These are phyloP conservation scores for Drosophila sp. DNA, from an alignment of 1,140 invertebrate species.

Conservation along the genomic window DNA sequence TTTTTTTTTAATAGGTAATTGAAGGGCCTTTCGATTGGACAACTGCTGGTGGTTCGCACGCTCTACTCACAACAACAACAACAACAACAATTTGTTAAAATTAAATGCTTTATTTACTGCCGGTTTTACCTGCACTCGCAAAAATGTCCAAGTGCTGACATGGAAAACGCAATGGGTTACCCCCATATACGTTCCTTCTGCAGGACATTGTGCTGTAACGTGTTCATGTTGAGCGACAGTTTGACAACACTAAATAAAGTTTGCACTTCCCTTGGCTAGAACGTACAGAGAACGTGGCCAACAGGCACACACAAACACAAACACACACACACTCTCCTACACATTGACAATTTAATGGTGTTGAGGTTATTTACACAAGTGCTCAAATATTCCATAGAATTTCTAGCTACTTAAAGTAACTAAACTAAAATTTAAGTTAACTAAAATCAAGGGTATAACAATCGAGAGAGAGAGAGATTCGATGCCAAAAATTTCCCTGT, in stretches of 20 bases:
- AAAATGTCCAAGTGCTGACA: constrained; percentile 31
- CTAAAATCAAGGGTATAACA: neutral
- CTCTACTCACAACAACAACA: constrained; percentile 38
- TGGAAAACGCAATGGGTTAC: constrained; percentile 19
- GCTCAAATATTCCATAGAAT: constrained; percentile 65
- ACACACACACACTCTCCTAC: constrained; percentile 11
- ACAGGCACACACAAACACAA: constrained; percentile 2
- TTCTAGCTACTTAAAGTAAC: constrained; percentile 5
- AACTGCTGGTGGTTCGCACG: constrained; percentile 48
- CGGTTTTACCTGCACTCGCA: neutral
- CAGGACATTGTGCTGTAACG: constrained; percentile 39
- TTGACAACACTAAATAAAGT: constrained; percentile 80
- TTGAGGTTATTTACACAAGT: constrained; percentile 77
- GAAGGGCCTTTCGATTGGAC: constrained; percentile 69
- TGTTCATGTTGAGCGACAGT: constrained; percentile 73
- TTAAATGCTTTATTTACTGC: constrained; percentile 79
- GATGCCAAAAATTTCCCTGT: no score
- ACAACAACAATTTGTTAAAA: constrained; percentile 72
- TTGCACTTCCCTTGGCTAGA: constrained; percentile 61
- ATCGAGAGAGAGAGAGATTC: no score
- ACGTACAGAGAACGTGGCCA: constrained; percentile 26
- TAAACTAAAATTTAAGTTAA: neutral
- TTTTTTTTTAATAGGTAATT: constrained; percentile 62
- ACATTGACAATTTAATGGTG: constrained; percentile 77
- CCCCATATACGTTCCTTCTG: neutral